A percentile compares a stretch with the other conserved stretches of the same genome.
phyloP scores from a whole-genome alignment of 2,888 invertebrate genomes.

The Scaptomyza tumidula region DNA sequence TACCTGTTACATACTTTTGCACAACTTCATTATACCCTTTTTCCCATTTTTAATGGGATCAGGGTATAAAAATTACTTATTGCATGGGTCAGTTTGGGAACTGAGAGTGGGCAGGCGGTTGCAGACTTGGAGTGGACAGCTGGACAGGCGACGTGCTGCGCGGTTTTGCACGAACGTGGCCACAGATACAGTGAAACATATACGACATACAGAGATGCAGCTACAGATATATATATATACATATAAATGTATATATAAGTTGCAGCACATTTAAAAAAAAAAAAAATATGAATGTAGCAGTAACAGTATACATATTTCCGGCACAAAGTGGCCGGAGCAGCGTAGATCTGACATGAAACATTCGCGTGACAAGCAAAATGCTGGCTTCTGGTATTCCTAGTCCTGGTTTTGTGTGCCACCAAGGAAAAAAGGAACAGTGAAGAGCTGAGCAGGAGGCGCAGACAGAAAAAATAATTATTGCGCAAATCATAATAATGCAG shows the following conservation, averaged over 20 bases:
- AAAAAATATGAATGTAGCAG: conserved; percentile 6
- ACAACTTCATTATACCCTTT: too few relatives aligned
- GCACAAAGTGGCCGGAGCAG: conserved; percentile 65
- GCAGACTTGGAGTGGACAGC: conserved; percentile 44
- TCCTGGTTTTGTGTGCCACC: conserved; percentile 11
- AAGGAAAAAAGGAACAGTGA: conserved; percentile 16
- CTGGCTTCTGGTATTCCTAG: conserved; percentile 28
- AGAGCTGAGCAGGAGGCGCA: conserved; percentile 10
- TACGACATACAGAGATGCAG: conserved; percentile 10
- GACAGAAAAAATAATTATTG: conserved; percentile 61
- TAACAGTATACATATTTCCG: conserved; percentile 31
- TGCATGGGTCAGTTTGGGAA: conserved; percentile 41
- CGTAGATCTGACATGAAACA: conserved; percentile 75
- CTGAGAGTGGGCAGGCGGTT: conserved; percentile 14
- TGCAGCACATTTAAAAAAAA: conserved; percentile 25
- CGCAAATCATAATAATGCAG: conserved; percentile 57
- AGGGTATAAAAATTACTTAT: too few relatives aligned
- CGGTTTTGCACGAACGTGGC: conserved; percentile 38
- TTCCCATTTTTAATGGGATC: too few relatives aligned
- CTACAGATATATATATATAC: conserved; percentile 11
- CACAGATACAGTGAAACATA: conserved; percentile 19
- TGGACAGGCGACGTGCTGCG: conserved; percentile 49
- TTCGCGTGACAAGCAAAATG: conserved; percentile 74
- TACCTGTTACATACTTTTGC: too few relatives aligned
- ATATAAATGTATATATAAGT: conserved; percentile 19